These are phyloP conservation scores for Clinocottus analis DNA, from an alignment of 2,113 vertebrate species.

Conservation along the genomic window DNA sequence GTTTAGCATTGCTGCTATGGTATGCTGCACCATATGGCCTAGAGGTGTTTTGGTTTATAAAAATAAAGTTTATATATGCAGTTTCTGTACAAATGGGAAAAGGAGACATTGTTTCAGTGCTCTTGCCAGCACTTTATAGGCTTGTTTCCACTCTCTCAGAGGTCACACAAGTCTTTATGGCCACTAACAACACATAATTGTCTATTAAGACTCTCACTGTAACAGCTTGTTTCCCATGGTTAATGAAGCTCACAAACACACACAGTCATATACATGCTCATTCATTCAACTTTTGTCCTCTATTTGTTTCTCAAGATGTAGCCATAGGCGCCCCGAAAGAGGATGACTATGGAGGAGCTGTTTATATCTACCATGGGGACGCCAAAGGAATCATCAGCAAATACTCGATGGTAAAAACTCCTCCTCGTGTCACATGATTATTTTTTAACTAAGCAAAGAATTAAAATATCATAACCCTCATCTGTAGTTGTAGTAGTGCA, in stretches of 20 bases:
- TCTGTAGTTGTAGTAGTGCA: too few species aligned
- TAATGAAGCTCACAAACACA: slow-evolving; percentile 56
- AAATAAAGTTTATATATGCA: slow-evolving; percentile 56
- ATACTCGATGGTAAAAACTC: slow-evolving; percentile 92
- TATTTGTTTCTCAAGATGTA: slow-evolving; percentile 86
- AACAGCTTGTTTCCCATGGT: slow-evolving; percentile 62
- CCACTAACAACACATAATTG: slow-evolving; percentile 75
- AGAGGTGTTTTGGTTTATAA: slow-evolving; percentile 64
- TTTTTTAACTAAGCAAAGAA: background rate
- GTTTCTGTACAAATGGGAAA: slow-evolving; percentile 53
- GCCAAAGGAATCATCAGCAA: slow-evolving; percentile 86
- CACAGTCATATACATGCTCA: background rate
- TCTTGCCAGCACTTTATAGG: slow-evolving; percentile 68
- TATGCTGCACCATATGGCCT: slow-evolving; percentile 28
- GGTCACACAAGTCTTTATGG: slow-evolving; percentile 69
- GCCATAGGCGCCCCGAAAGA: slow-evolving; percentile 95
- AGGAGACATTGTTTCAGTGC: slow-evolving; percentile 60
- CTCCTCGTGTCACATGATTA: background rate
- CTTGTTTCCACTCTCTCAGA: slow-evolving; percentile 76
- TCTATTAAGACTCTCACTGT: slow-evolving; percentile 72
- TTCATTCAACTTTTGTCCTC: slow-evolving; percentile 22
- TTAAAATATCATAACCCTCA: too few species aligned
- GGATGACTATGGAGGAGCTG: slow-evolving; percentile 90
- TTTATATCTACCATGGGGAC: slow-evolving; percentile 97
- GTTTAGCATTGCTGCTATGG: slow-evolving; percentile 29